phyloP scores from a whole-genome alignment of 2,888 invertebrate species.

The Drosophila tripunctata region DNA sequence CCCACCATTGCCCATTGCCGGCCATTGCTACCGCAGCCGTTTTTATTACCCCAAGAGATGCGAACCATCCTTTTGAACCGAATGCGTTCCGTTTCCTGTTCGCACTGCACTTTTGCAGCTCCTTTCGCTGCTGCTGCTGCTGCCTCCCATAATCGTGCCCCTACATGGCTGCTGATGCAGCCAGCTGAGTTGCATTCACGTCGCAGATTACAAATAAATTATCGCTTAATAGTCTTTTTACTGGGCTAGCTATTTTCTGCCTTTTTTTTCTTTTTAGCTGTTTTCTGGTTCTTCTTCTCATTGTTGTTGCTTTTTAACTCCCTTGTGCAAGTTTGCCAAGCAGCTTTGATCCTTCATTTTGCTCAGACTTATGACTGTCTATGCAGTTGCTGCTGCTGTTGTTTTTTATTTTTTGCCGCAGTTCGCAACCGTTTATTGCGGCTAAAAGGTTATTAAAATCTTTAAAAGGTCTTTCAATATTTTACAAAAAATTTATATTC shows the following conservation, averaged over 20 bases:
- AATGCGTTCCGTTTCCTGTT: constrained; percentile 33
- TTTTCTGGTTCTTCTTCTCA: too few species aligned
- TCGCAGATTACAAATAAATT: constrained; percentile 84
- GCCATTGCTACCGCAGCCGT: constrained; percentile 43
- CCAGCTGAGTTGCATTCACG: constrained; percentile 64
- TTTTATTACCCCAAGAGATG: constrained; percentile 71
- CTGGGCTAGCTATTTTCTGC: constrained; percentile 32
- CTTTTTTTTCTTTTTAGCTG: not conserved
- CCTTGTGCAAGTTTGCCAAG: constrained; percentile 1
- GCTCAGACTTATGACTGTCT: constrained; percentile 30
- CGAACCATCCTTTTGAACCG: constrained; percentile 49
- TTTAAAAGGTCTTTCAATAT: not conserved
- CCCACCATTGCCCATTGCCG: too few species aligned
- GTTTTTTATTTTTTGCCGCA: constrained; percentile 8
- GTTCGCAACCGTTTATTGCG: not conserved
- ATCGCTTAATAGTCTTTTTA: constrained; percentile 82
- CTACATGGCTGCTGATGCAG: constrained; percentile 17
- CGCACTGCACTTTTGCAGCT: constrained; percentile 11
- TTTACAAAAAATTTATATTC: not conserved
- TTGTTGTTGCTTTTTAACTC: constrained; percentile 13
- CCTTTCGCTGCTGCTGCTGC: not conserved
- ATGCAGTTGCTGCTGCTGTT: constrained; percentile 26
- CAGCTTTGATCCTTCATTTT: constrained; percentile 50
- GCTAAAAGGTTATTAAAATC: not conserved
- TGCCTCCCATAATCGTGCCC: not conserved